phyloP scores from a whole-genome alignment of 37 sponge, comb jelly and placozoan genomes.

The Hexactinellida sp. region DNA sequence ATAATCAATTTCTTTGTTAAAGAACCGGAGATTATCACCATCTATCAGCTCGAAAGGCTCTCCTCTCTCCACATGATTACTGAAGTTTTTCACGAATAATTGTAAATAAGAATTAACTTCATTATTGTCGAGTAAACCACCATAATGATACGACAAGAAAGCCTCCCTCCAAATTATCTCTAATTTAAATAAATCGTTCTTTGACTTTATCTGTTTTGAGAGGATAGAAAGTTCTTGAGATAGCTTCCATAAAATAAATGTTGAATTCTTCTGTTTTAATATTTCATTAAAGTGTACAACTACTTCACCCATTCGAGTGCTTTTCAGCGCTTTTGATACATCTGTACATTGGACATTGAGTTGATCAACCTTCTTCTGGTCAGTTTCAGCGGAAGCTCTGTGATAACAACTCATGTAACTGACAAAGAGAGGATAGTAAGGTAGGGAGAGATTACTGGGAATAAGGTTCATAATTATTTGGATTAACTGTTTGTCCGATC shows the following conservation, averaged over 20 bases:
- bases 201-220: neutral
- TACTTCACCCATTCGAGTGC: neutral
- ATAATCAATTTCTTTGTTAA: neutral
- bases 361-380: neutral
- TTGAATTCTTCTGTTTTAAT: neutral
- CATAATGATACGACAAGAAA: neutral
- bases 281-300: neutral
- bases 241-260: neutral
- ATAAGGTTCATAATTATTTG: neutral
- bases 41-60: neutral
- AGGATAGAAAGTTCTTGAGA: neutral
- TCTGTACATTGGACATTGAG: neutral
- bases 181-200: neutral
- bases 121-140: neutral
- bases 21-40: neutral
- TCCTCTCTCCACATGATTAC: neutral
- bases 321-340: neutral
- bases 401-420: neutral
- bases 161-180: neutral
- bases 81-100: neutral
- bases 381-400: neutral
- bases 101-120: neutral
- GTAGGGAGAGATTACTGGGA: neutral
- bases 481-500: neutral
- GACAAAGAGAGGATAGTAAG: neutral